Evolutionary conservation across 2,888 invertebrate genomes (phyloP).

Genomic region (Drosophila tanythrix): DNA sequence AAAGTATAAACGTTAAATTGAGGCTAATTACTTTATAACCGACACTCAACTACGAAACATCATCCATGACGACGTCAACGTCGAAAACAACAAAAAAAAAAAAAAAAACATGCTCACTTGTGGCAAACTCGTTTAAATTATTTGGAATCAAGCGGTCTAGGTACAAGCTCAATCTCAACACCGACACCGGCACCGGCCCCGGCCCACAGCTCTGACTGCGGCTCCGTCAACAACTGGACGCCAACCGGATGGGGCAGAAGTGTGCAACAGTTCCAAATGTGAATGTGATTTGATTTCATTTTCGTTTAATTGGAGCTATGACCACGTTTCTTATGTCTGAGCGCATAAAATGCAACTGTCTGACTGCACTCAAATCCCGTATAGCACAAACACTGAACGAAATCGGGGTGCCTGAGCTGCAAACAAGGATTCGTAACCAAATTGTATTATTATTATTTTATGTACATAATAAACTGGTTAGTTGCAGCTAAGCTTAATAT

Average conservation of each 20-base stretch:
- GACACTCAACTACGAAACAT: constrained; percentile 76
- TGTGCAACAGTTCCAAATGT: constrained; percentile 64
- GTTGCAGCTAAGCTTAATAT: background rate
- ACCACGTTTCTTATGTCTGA: constrained; percentile 64
- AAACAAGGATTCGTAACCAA: background rate
- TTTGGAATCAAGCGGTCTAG: constrained; percentile 58
- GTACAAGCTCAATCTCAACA: constrained; percentile 34
- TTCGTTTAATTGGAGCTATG: constrained; percentile 66
- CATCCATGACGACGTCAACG: constrained; percentile 55
- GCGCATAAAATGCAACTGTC: constrained; percentile 50
- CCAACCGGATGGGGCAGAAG: constrained; percentile 67
- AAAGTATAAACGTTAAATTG: constrained; percentile 81
- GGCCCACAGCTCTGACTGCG: constrained; percentile 5
- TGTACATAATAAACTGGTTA: background rate
- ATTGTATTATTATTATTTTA: background rate
- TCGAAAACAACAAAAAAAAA: constrained; percentile 32
- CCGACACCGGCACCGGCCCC: constrained; percentile 7
- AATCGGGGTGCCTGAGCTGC: constrained; percentile 1
- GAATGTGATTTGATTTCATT: constrained; percentile 70
- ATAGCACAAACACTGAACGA: constrained; percentile 32
- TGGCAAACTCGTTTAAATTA: constrained; percentile 79
- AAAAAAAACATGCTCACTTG: constrained; percentile 70
- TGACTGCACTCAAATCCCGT: constrained; percentile 6
- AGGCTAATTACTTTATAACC: constrained; percentile 81
- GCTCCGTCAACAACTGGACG: constrained; percentile 12